Evolutionary conservation across 1,140 invertebrate species (phyloP).

Genomic region (Cepaea nemoralis): DNA sequence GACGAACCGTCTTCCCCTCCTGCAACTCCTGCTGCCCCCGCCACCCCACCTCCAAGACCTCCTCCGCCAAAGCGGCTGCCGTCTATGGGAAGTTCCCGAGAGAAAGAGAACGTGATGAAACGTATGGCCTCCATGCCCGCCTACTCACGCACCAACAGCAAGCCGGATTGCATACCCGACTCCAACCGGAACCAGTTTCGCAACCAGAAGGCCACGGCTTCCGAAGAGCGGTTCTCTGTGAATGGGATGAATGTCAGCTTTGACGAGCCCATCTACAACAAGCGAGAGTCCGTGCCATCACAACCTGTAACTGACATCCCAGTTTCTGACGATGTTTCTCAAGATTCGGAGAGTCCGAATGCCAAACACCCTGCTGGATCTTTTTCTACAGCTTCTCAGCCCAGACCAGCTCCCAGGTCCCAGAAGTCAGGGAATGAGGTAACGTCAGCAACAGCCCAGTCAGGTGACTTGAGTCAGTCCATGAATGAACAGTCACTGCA

Average conservation of each 20-base stretch:
- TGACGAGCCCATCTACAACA: conserved; percentile 63
- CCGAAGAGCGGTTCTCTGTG: conserved; percentile 45
- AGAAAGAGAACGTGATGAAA: conserved; percentile 39
- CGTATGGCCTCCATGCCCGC: conserved; percentile 44
- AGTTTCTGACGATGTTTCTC: background rate
- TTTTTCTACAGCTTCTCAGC: background rate
- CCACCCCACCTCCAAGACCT: conserved; percentile 42
- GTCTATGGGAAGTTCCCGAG: conserved; percentile 21
- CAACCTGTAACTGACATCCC: background rate
- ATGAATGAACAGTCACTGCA: background rate
- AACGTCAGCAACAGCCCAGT: background rate
- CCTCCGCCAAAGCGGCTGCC: conserved; percentile 40
- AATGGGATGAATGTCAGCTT: conserved; percentile 64
- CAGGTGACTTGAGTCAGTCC: background rate
- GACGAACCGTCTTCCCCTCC: conserved; percentile 12
- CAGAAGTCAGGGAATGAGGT: background rate
- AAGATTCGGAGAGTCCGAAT: background rate
- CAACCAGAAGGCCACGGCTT: background rate
- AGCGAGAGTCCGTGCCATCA: conserved; percentile 5
- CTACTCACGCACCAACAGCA: conserved; percentile 28
- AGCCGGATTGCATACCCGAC: background rate
- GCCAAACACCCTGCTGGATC: background rate
- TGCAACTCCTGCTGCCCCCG: conserved; percentile 27
- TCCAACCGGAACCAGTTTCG: too few species aligned
- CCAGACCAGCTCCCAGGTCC: conserved; percentile 3